Percentiles rank a stretch among this genome's conserved stretches.
Conservation (phyloP, 2,113 vertebrate genomes). For the Brachypodius melanocephalos region DNA sequence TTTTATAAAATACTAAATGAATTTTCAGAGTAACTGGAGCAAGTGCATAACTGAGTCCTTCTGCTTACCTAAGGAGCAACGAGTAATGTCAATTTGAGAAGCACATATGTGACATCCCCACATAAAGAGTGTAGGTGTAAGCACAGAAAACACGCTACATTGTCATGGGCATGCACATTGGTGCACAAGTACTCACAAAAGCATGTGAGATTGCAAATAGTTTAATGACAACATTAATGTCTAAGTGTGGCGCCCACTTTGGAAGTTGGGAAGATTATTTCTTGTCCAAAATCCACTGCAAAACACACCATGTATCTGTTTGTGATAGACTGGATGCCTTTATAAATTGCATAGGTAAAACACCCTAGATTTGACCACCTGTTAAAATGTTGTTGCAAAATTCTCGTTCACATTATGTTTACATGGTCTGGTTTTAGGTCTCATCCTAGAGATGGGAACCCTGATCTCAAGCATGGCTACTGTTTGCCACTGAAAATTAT, state of each 20-base stretch:
- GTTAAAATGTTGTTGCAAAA: not conserved
- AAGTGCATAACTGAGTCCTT: not conserved
- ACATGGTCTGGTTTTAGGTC: not conserved
- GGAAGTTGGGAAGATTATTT: not conserved
- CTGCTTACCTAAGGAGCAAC: not conserved
- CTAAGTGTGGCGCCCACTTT: not conserved
- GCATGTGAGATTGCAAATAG: not conserved
- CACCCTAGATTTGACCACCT: not conserved
- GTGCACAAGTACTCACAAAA: not conserved
- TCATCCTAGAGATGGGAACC: not conserved
- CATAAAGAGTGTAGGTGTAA: rapidly evolving
- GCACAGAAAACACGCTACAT: not conserved
- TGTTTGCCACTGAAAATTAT: not conserved
- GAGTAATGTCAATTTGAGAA: not conserved
- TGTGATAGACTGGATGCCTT: not conserved
- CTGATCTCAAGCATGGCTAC: not conserved
- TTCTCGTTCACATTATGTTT: not conserved
- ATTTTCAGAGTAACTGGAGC: not conserved
- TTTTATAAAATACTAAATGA: not conserved
- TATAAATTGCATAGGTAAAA: not conserved
- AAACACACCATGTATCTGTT: not conserved
- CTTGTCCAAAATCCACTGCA: not conserved
- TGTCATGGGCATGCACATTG: not conserved
- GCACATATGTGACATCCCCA: not conserved
- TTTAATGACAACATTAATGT: not conserved